Percentiles rank a stretch among this genome's conserved stretches.
phyloP scores from a whole-genome alignment of 2,888 invertebrate species.

The Cyaniris semiargus region DNA sequence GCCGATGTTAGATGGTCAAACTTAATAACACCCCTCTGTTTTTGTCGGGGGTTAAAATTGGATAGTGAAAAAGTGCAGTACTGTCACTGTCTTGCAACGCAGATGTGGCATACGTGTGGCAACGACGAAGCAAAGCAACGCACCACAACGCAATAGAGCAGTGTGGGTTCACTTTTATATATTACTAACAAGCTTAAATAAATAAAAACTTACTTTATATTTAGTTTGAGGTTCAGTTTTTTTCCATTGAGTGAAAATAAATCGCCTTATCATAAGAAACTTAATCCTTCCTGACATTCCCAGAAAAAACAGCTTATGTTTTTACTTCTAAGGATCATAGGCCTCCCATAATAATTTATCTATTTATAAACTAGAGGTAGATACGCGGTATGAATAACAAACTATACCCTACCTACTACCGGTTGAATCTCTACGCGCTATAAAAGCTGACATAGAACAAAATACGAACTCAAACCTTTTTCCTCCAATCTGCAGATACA shows the following conservation, averaged over 20 bases:
- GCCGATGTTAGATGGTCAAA: too few species aligned
- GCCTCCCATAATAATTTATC: not conserved
- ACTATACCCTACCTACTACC: not conserved
- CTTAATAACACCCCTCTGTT: too few species aligned
- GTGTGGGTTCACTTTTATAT: not conserved
- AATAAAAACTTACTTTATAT: too few species aligned
- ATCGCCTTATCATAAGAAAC: not conserved
- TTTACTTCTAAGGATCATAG: not conserved
- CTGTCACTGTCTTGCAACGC: too few species aligned
- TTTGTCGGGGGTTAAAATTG: too few species aligned
- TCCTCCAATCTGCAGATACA: conserved; percentile 9
- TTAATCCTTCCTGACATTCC: not conserved
- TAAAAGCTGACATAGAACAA: not conserved
- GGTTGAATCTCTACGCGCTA: not conserved
- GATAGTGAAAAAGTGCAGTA: too few species aligned
- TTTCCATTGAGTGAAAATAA: not conserved
- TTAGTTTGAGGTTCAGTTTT: too few species aligned
- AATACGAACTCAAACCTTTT: not conserved
- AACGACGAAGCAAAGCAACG: too few species aligned
- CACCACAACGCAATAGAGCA: not conserved
- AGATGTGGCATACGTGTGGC: too few species aligned
- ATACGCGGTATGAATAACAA: not conserved
- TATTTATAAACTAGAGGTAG: not conserved
- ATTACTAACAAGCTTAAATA: too few species aligned
- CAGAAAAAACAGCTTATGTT: not conserved